Base-by-base conservation (phyloP, 2,113 vertebrate genomes). In the Petaurus breviceps region DNA sequence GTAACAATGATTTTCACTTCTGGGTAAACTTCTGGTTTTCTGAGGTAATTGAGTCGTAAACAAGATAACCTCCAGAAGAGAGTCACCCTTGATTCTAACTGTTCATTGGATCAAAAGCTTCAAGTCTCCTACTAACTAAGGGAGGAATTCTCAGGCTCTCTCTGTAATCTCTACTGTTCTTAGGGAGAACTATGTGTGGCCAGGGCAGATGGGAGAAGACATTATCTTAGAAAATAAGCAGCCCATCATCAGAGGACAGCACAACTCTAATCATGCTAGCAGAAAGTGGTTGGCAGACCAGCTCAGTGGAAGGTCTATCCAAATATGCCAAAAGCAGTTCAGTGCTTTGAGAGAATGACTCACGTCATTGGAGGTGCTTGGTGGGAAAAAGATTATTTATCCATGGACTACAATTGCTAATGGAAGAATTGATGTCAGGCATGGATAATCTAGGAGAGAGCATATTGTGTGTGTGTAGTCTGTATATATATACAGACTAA, bases 361-460 rank as follows among this genome's bases (percentile, higher is more conserved):
- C 37, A 90, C 49, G 3, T 16, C 9, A n/a, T 6, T 91, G 57
- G 51, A n/a, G 12, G 26, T 23, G 24, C 12, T 49, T 51, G 28
- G 0, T 61, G 53, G 46, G 91, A n/a, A 55, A 55, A 51, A 53
- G 43, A 51, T 51, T 93, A 25, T 77, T 95, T n/a, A 68, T 97
- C 25, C 24, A 52, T 8, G 53, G 49, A 94, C 14, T n/a, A 43
- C 31, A 61, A 61, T 61, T 61, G 8, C 57, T 84, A 84, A 43
- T 84, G n/a, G n/a, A 84, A 84, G 19, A 22, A 22, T 14, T 84
- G 37, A 37, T 43, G 37, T 22, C 37, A 84, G 37, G 22, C 19
- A 43, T 77, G 68, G 37, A 77, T n/a, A 77, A 14, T n/a, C 14
- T n/a, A 22, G 37, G 37, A n/a, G 37, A 77, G 9, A 51, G 11